Conservation (phyloP, 1,140 invertebrate genomes). For the Bradysia coprophila region DNA sequence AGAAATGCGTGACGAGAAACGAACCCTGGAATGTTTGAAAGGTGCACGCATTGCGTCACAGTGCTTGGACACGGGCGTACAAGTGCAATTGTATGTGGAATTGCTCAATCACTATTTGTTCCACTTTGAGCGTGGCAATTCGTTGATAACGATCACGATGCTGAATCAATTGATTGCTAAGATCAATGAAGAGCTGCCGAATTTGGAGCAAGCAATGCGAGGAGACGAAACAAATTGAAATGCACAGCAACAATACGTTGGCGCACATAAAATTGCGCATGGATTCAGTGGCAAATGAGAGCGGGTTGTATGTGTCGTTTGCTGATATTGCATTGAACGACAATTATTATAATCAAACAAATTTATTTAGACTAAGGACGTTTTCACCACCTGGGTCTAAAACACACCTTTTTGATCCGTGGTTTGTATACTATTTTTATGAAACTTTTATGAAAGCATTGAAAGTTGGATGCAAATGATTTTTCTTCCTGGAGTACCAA, state of each 20-base stretch:
- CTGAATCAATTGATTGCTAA: slow-evolving; percentile 63
- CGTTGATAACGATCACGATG: slow-evolving; percentile 41
- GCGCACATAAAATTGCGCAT: slow-evolving; percentile 52
- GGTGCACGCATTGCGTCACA: slow-evolving; percentile 86
- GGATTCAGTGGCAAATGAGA: slow-evolving; percentile 40
- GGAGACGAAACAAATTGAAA: slow-evolving; percentile 90
- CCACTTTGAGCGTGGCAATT: slow-evolving; percentile 85
- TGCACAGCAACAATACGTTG: slow-evolving; percentile 80
- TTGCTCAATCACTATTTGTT: slow-evolving; percentile 88
- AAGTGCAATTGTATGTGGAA: slow-evolving; percentile 90
- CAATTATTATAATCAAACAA: too few relatives aligned
- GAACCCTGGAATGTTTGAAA: slow-evolving; percentile 89
- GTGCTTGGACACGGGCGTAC: slow-evolving; percentile 90
- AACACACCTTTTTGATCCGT: too few relatives aligned
- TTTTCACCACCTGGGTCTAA: too few relatives aligned
- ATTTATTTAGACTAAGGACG: too few relatives aligned
- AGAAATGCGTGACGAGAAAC: slow-evolving; percentile 66
- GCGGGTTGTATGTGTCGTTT: slow-evolving; percentile 29
- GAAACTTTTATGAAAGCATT: too few relatives aligned
- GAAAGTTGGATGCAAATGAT: too few relatives aligned
- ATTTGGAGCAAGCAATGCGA: slow-evolving; percentile 83
- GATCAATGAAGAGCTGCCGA: slow-evolving; percentile 81
- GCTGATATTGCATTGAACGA: slow-evolving; percentile 22
- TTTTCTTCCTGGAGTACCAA: too few relatives aligned
- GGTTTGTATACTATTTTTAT: too few relatives aligned